These are phyloP conservation scores for Amphiprion ocellaris DNA, from an alignment of 2,113 vertebrate species.

Conservation along the genomic window DNA sequence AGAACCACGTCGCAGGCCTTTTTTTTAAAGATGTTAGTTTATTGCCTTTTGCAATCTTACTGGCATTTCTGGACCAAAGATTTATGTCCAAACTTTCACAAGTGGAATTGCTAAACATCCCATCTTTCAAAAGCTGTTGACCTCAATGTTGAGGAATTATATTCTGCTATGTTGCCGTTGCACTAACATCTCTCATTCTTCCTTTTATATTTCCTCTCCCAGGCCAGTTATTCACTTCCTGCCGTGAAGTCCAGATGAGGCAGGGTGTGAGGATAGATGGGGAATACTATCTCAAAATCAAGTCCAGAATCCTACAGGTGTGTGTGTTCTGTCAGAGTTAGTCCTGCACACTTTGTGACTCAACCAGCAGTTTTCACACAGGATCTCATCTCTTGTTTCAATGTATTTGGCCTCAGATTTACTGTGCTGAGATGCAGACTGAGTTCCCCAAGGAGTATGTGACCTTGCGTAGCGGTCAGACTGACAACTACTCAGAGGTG, in stretches of 20 bases:
- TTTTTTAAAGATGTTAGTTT: conserved; percentile 6
- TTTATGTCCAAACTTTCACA: neutral
- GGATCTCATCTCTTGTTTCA: conserved; percentile 30
- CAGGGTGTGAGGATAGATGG: conserved; percentile 89
- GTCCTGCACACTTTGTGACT: conserved; percentile 29
- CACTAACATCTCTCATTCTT: conserved; percentile 11
- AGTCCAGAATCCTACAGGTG: conserved; percentile 91
- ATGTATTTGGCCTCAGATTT: conserved; percentile 85
- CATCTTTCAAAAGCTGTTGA: neutral
- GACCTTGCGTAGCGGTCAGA: conserved; percentile 90
- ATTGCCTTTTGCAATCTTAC: neutral
- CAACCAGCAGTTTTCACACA: neutral
- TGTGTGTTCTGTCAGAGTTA: conserved; percentile 29
- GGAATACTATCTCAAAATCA: conserved; percentile 90
- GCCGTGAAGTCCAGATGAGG: conserved; percentile 90
- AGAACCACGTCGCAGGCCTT: neutral
- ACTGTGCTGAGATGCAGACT: conserved; percentile 92
- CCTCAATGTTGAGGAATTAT: neutral
- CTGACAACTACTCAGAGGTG: conserved; percentile 97
- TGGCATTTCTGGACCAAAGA: conserved; percentile 10
- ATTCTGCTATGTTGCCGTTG: neutral
- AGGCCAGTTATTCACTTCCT: conserved; percentile 90
- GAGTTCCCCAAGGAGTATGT: conserved; percentile 92
- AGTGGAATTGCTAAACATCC: neutral
- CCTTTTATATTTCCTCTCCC: conserved; percentile 48